phyloP scores from a whole-genome alignment of 2,888 invertebrate species.

The Oscheius sp. region DNA sequence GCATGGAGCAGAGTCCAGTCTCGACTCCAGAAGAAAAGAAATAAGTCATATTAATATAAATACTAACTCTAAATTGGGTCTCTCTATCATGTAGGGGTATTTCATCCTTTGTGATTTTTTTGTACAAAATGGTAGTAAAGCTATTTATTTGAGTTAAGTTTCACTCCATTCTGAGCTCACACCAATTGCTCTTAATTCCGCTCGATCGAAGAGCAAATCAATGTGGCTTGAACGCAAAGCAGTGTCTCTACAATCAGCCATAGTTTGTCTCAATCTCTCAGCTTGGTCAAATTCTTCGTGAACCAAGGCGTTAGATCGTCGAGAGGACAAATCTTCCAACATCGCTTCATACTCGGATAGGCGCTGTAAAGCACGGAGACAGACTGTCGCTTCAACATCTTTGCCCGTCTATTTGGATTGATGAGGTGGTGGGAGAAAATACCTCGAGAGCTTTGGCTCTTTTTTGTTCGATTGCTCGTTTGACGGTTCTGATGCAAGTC shows the following conservation, averaged over 20 bases:
- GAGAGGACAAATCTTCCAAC: constrained; percentile 48
- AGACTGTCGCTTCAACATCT: constrained; percentile 55
- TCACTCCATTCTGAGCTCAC: constrained; percentile 48
- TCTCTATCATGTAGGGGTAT: constrained; percentile 14
- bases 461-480: constrained; percentile 51
- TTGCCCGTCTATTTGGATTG: constrained; percentile 36
- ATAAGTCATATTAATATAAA: neutral
- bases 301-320: constrained; percentile 49
- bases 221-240: constrained; percentile 60
- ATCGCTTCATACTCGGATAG: constrained; percentile 59
- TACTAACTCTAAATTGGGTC: constrained; percentile 14
- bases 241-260: constrained; percentile 62
- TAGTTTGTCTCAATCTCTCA: constrained; percentile 51
- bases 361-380: constrained; percentile 56
- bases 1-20: neutral
- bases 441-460: constrained; percentile 39
- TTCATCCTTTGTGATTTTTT: too few relatives aligned
- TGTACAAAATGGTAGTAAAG: neutral
- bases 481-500: constrained; percentile 55
- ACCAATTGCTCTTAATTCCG: constrained; percentile 50
- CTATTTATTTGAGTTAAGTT: neutral
- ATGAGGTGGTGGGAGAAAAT: neutral
- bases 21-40: neutral
- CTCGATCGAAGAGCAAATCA: constrained; percentile 54
- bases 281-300: constrained; percentile 49